Base-by-base conservation (phyloP, 2,113 vertebrate species). In the Muntiacus reevesi region DNA sequence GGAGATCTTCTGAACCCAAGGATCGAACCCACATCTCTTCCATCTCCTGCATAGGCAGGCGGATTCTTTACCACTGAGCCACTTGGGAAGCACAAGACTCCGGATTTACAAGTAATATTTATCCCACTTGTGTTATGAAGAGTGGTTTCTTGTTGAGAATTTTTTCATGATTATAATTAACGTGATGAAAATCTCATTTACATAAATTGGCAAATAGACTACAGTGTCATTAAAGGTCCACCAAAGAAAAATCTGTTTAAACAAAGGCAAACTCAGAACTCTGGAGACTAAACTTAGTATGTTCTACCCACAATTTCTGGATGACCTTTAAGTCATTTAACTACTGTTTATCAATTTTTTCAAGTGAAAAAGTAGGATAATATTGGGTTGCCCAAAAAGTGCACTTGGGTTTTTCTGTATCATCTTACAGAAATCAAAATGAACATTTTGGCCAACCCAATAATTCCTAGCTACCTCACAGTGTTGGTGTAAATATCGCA, bases 401-500 rank as follows among this genome's bases (percentile, higher is more conserved):
- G 1, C 23, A 43, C 3, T 76, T 43, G 71, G 36, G 36, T 43
- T 76, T 27, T 43, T 76, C 71, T 27, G 36, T 43, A 76, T 6
- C 36, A 14, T 76, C 71, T 76, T 43, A 76, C 12, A 76, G 36
- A 76, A 76, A 43, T 43, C 36, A 27, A 76, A 76, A 76, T 76
- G 36, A 43, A 76, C 12, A 27, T 76, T 76, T 76, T 76, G 36
- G 6, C 23, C 71, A 76, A 76, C 71, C 23, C 40, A 76, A 76
- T 54, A 57, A 83, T 85, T 84, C 54, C 17, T 96, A 83, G 89
- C 28, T 87, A 76, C 60, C 17, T 95, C 79, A 96, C 7, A 94
- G 43, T 23, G 94, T 59, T 89, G 16, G 40, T 97, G 59, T 59
- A 94, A 96, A 59, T 54, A 97, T 67, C 33, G 91, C 84, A 90